These are phyloP conservation scores for Peribatodes rhomboidaria DNA, from an alignment of 2,888 invertebrate genomes.

Conservation along the genomic window DNA sequence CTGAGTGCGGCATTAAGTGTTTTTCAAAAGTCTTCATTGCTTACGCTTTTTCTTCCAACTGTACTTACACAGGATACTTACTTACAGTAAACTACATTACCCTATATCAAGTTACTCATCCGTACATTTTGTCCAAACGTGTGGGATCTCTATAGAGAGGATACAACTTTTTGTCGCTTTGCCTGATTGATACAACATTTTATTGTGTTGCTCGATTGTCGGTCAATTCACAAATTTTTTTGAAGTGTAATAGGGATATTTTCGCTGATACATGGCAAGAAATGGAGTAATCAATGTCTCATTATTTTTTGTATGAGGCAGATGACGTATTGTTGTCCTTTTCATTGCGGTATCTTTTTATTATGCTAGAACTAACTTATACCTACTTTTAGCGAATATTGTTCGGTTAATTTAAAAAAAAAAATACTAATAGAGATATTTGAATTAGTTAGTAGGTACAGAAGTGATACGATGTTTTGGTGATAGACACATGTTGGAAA, in stretches of 20 bases:
- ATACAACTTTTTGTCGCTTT: constrained; percentile 30
- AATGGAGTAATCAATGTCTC: constrained; percentile 37
- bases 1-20: too few species aligned
- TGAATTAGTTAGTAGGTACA: too few species aligned
- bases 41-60: constrained; percentile 20
- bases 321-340: constrained; percentile 6
- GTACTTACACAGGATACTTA: constrained; percentile 27
- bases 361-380: too few species aligned
- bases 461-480: too few species aligned
- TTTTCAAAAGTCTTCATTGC: too few species aligned
- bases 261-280: constrained; percentile 31
- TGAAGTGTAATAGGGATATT: constrained; percentile 27
- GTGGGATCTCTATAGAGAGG: constrained; percentile 35
- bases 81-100: constrained; percentile 32
- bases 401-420: too few species aligned
- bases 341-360: too few species aligned
- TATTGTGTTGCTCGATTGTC: constrained; percentile 33
- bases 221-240: constrained; percentile 38
- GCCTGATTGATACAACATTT: constrained; percentile 35
- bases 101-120: constrained; percentile 48
- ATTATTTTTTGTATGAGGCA: constrained; percentile 10
- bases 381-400: too few species aligned
- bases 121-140: constrained; percentile 43
- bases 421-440: too few species aligned
- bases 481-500: too few species aligned